A percentile compares a stretch with the other conserved stretches of the same genome.
These are phyloP conservation scores for Catharus minimus DNA, from an alignment of 2,113 vertebrate species.

Conservation along the genomic window DNA sequence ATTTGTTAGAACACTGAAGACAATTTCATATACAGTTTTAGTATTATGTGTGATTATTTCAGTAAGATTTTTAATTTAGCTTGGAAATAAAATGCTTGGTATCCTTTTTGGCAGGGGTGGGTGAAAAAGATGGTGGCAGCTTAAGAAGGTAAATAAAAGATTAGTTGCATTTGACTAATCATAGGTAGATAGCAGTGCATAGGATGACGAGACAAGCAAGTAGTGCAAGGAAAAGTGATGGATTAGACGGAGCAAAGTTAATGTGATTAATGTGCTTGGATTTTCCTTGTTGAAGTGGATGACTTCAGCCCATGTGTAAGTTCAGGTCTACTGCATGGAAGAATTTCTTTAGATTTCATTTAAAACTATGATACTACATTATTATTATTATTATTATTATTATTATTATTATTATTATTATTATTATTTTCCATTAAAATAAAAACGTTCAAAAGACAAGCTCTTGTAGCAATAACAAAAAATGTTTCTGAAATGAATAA, in stretches of 20 bases:
- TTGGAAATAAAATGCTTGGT: neutral
- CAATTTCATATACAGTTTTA: neutral
- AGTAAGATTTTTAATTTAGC: neutral
- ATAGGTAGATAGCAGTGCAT: neutral
- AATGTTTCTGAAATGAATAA: conserved; percentile 52
- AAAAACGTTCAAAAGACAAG: neutral
- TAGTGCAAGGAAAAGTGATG: conserved; percentile 33
- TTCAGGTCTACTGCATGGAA: neutral
- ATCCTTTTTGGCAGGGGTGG: neutral
- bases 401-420: neutral
- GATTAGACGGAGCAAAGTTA: conserved; percentile 58
- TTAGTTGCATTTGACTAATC: conserved; percentile 58
- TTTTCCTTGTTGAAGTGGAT: conserved; percentile 40
- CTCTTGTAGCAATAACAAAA: neutral
- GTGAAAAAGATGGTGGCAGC: neutral
- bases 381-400: neutral
- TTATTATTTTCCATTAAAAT: neutral
- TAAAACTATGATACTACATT: neutral
- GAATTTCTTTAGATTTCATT: neutral
- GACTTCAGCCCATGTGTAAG: neutral
- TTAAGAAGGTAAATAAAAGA: conserved; percentile 40
- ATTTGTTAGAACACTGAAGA: neutral
- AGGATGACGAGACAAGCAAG: conserved; percentile 26
- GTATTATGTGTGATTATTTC: neutral
- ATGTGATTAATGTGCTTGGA: conserved; percentile 40